Base-by-base conservation (phyloP, 2,797 vertebrate genomes). In the Tokudaia tokunoshimensis region DNA sequence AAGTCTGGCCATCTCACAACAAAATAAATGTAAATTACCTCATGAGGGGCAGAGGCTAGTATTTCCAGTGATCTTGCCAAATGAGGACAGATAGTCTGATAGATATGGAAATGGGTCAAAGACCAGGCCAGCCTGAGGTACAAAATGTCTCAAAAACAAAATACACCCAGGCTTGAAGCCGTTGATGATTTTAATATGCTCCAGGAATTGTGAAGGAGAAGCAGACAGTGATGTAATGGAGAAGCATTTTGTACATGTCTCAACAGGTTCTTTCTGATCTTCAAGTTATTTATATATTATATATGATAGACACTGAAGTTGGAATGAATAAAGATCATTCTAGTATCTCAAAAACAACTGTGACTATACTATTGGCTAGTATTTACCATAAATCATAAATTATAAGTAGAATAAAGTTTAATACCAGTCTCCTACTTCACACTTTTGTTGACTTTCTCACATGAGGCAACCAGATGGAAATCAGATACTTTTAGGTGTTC, bases 391-490 rank as follows among this genome's bases (percentile, higher is more conserved):
- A 37, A 47, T 24, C 57, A 20, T 44, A 85, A 70, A n/a, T 75
- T 92, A 34, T 11, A 85, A 80, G 61, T n/a, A 59, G 11, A 57
- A 74, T 41, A n/a, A 44, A 6, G 4, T 81, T 93, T 75, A 59
- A n/a, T 84, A 47, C 15, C 72, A 5, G 29, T 52, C 29, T 17
- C 44, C 57, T 90, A 17, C n/a, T 63, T 91, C 70, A 52, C 0
- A 26, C 15, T n/a, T 72, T 61, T 61, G 37, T 11, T 84, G 47
- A 76, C 41, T 88, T 97, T 44, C 44, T 50, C 22, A 44, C 65
- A 37, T 55, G 34, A 93, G 63, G 76, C 92, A 87, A 83, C 90
- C 17, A 90, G 89, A 50, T 50, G 22, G 75, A 95, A 92, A 31
- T 17, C 4, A 34, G 50, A 87, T 85, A 72, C 59, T 72, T 85